Evolutionary conservation across 2,113 vertebrate species (phyloP), one percentile per base, ranked within the genome.

Genomic region (Menidia beryllina): DNA sequence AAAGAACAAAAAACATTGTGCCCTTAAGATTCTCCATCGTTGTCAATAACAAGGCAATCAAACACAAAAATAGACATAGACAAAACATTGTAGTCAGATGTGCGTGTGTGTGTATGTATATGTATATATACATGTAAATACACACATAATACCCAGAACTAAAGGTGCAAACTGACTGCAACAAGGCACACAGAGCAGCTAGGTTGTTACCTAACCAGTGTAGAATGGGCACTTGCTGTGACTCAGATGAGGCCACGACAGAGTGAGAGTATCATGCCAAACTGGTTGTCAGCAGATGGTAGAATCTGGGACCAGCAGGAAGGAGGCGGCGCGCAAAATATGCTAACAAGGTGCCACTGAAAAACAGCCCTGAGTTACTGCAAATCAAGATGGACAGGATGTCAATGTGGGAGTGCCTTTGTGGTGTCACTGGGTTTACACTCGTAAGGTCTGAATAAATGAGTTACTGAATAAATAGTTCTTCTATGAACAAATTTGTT

Each of bases 261-360:
- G 60, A 50, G 41, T 54, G 51, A 7, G 55, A 49, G 69, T 49
- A n/a, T 64, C 27, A 41, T 70, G 79, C 75, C 89, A 86, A 57
- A 24, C 21, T 63, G 13, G 36, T 60, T 69, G 82, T 36, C 62
- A 63, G 81, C 91, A 91, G 89, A 90, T 91, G 90, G 90, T 83
- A 7, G 50, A 69, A 63, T 83, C 51, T 62, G 61, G 65, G 57
- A 79, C 77, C 85, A 85, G 43, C 86, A 82, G 43, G 17, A 64
- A 67, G 60, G 59, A n/a, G 55, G 53, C 55, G 66, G 45, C 66
- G 76, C 68, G 66, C 58, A 58, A 68, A 69, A 71, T 74, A 61
- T 52, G 50, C 62, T 73, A 79, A 85, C 72, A 63, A 68, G 81
- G 65, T 81, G 75, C 54, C 30, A 63, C 21, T 55, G 60, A 75